Evolutionary conservation across 2,113 vertebrate genomes (phyloP).

Genomic region (Rhegmatorhina hoffmannsi): DNA sequence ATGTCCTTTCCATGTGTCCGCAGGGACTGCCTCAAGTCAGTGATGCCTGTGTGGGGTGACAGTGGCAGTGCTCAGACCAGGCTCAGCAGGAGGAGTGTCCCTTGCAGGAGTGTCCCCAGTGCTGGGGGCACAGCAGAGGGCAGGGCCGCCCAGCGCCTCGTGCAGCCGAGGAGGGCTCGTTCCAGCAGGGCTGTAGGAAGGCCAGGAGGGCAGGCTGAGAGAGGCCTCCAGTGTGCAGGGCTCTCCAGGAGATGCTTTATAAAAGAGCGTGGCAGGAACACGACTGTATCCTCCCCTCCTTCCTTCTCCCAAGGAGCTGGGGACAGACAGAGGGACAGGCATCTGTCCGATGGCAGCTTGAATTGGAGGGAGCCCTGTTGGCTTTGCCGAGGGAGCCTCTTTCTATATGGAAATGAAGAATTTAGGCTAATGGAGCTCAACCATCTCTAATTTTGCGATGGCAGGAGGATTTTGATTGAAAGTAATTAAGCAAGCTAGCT

Average conservation of each 20-base stretch:
- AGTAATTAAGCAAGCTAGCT: conserved; percentile 99
- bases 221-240: background rate
- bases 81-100: background rate
- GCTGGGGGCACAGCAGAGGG: background rate
- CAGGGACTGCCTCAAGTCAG: background rate
- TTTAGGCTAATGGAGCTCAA: conserved; percentile 99
- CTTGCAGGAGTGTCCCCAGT: background rate
- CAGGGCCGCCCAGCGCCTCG: background rate
- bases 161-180: rapidly evolving
- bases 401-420: conserved; percentile 99
- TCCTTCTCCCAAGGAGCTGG: background rate
- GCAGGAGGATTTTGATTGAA: conserved; percentile 99
- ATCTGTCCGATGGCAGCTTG: conserved; percentile 75
- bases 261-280: background rate
- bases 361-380: conserved; percentile 79
- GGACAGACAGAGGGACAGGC: conserved; percentile 44
- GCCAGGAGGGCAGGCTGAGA: background rate
- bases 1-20: background rate
- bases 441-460: conserved; percentile 99
- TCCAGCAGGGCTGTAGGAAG: rapidly evolving
- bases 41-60: background rate
- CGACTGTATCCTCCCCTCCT: background rate
- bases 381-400: conserved; percentile 92
- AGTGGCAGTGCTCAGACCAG: background rate
- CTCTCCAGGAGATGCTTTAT: background rate